Percentiles rank a stretch among this genome's conserved stretches.
Evolutionary conservation across 2,888 invertebrate species (phyloP).

Genomic region (Caenorhabditis wallacei): DNA sequence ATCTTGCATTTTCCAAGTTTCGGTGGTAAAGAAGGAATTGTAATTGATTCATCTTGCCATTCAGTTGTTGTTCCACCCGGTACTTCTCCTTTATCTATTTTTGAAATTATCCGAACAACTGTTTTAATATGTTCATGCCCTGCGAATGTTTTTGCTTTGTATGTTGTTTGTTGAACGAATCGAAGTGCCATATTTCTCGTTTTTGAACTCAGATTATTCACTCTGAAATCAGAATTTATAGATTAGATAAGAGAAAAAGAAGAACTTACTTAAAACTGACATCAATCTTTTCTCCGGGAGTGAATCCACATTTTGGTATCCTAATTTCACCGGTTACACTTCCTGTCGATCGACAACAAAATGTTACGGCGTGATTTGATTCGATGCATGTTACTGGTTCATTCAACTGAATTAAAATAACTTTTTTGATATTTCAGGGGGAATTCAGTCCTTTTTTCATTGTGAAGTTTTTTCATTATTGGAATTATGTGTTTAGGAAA

Average conservation of each 20-base stretch:
- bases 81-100: constrained; percentile 69
- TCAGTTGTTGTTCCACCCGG: constrained; percentile 62
- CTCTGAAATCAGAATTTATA: constrained; percentile 45
- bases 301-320: constrained; percentile 80
- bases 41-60: constrained; percentile 72
- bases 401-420: constrained; percentile 70
- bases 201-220: constrained; percentile 68
- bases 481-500: too few relatives aligned
- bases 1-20: constrained; percentile 80
- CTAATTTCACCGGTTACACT: constrained; percentile 76
- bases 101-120: constrained; percentile 71
- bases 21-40: constrained; percentile 81
- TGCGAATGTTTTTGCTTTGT: constrained; percentile 81
- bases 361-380: constrained; percentile 77
- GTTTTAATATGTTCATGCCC: constrained; percentile 81
- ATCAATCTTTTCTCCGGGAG: constrained; percentile 78
- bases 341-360: constrained; percentile 80
- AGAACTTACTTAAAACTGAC: constrained; percentile 64
- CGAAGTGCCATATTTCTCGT: constrained; percentile 51
- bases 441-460: too few relatives aligned
- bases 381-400: constrained; percentile 76
- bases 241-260: neutral
- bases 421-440: too few relatives aligned
- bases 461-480: too few relatives aligned
- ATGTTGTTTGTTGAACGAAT: constrained; percentile 69